phyloP scores from a whole-genome alignment of 2,888 invertebrate species.

The Eupithecia tripunctaria region DNA sequence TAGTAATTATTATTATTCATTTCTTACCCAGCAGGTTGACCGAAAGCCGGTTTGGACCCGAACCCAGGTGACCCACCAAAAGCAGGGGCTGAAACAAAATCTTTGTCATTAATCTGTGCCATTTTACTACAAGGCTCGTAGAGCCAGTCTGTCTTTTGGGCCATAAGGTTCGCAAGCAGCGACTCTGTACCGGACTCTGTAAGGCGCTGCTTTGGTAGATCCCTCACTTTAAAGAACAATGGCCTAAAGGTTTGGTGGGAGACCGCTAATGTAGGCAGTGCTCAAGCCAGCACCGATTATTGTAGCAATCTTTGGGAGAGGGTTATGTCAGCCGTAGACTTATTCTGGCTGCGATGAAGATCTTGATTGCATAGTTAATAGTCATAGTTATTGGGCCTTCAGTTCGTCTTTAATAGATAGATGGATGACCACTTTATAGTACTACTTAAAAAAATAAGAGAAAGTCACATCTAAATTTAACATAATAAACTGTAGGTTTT shows the following conservation, averaged over 20 bases:
- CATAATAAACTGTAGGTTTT: too few relatives aligned
- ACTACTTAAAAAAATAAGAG: too few relatives aligned
- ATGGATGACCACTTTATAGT: too few relatives aligned
- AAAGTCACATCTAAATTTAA: too few relatives aligned
- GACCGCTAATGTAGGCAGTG: neutral
- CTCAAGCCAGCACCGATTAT: too few relatives aligned
- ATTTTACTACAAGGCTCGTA: neutral
- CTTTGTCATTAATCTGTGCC: neutral
- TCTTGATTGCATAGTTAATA: neutral
- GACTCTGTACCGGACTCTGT: neutral
- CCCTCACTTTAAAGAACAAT: neutral
- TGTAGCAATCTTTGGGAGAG: neutral
- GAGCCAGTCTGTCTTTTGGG: neutral
- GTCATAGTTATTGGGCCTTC: neutral
- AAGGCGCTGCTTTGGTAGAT: too few relatives aligned
- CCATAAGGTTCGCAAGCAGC: neutral
- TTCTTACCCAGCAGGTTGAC: conserved; percentile 66
- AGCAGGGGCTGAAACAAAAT: conserved; percentile 57
- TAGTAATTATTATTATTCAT: neutral
- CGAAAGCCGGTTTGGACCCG: conserved; percentile 75
- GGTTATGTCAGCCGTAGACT: neutral
- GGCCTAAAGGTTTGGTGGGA: neutral
- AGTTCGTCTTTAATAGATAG: too few relatives aligned
- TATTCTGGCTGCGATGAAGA: neutral
- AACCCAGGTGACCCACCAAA: conserved; percentile 77